Percentiles rank a stretch among this genome's conserved stretches.
phyloP scores from a whole-genome alignment of 2,797 vertebrate genomes.

The Karalla daura region DNA sequence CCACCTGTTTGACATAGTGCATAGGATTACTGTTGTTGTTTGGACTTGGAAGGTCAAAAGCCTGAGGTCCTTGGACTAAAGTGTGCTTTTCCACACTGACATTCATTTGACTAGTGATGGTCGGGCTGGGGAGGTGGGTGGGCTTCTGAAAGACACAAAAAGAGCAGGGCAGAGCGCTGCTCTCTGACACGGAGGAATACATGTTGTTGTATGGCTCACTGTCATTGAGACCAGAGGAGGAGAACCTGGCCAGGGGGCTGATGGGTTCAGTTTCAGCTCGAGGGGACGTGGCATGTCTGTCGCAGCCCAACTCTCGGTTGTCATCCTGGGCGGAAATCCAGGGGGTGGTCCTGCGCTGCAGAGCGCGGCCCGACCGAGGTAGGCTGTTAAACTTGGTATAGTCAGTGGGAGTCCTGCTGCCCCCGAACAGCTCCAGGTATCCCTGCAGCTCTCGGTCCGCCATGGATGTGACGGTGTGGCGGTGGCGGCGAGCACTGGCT shows the following conservation, averaged over 20 bases:
- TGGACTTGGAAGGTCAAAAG: slow-evolving; percentile 84
- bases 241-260: slow-evolving; percentile 76
- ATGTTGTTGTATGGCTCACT: slow-evolving; percentile 72
- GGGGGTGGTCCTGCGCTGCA: slow-evolving; percentile 76
- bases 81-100: slow-evolving; percentile 87
- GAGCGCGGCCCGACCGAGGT: slow-evolving; percentile 84
- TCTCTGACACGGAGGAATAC: slow-evolving; percentile 77
- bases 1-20: slow-evolving; percentile 75
- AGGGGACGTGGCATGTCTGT: slow-evolving; percentile 73
- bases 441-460: slow-evolving; percentile 89
- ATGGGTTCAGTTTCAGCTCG: slow-evolving; percentile 78
- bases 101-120: slow-evolving; percentile 70
- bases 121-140: slow-evolving; percentile 36
- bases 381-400: slow-evolving; percentile 91
- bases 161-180: slow-evolving; percentile 62
- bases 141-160: slow-evolving; percentile 72
- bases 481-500: slow-evolving; percentile 89
- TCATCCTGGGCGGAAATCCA: slow-evolving; percentile 85
- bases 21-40: slow-evolving; percentile 79
- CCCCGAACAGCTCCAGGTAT: slow-evolving; percentile 87
- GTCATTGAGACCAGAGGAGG: slow-evolving; percentile 63
- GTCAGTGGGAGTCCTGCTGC: slow-evolving; percentile 68
- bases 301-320: slow-evolving; percentile 76
- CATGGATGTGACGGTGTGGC: slow-evolving; percentile 85
- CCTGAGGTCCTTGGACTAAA: slow-evolving; percentile 85